These are phyloP conservation scores for Meloe dianella DNA, from an alignment of 2,888 invertebrate genomes.

Conservation along the genomic window DNA sequence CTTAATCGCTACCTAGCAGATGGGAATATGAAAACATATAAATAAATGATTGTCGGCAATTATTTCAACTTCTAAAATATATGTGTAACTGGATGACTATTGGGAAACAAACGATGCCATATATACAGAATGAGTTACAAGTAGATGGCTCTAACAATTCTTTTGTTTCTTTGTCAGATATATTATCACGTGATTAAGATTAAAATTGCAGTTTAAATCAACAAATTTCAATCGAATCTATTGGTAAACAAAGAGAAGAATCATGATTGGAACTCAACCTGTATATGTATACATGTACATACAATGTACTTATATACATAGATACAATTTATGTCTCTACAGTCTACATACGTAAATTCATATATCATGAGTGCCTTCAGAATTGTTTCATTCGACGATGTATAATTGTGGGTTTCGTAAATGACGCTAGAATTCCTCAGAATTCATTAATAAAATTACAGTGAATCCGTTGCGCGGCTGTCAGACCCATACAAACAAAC, in stretches of 20 bases:
- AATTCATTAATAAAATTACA: conserved; percentile 49
- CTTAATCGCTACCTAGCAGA: conserved; percentile 27
- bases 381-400: conserved; percentile 39
- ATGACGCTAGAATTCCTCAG: conserved; percentile 45
- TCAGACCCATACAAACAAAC: conserved; percentile 26
- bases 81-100: conserved; percentile 21
- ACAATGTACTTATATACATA: neutral
- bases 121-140: neutral
- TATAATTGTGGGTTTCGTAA: conserved; percentile 48
- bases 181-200: neutral
- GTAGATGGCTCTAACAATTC: conserved; percentile 9
- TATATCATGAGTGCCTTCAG: conserved; percentile 44
- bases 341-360: conserved; percentile 44
- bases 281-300: too few relatives aligned
- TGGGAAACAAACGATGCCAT: neutral
- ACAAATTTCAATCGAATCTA: too few relatives aligned
- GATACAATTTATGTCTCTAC: conserved; percentile 30
- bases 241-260: too few relatives aligned
- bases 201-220: too few relatives aligned
- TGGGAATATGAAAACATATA: conserved; percentile 25
- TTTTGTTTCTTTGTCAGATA: conserved; percentile 19
- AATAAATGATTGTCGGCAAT: conserved; percentile 16
- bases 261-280: too few relatives aligned
- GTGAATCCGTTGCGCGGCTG: conserved; percentile 32
- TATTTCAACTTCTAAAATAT: conserved; percentile 20